Percentiles rank a stretch among this genome's conserved stretches.
Evolutionary conservation across 1,140 invertebrate genomes (phyloP).

Genomic region (Lordiphosa collinella): DNA sequence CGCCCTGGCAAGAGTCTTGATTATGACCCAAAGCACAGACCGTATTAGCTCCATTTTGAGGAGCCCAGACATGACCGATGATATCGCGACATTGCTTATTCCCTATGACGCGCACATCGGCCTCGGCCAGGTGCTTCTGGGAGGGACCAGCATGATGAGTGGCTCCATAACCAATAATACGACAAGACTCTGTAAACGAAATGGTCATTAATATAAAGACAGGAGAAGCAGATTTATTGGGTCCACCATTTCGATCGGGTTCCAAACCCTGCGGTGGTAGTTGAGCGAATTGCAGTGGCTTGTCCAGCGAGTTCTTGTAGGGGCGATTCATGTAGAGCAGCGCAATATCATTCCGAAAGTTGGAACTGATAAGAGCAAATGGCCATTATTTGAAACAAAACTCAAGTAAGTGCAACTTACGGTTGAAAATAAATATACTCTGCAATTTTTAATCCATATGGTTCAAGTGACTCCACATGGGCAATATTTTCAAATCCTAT

Average conservation of each 20-base stretch:
- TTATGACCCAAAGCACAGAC: conserved; percentile 67
- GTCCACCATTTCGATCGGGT: conserved; percentile 49
- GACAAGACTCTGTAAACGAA: conserved; percentile 41
- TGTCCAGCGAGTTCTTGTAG: conserved; percentile 17
- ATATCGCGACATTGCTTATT: conserved; percentile 58
- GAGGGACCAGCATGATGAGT: conserved; percentile 54
- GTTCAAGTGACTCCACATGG: conserved; percentile 37
- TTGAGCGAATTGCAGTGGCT: conserved; percentile 40
- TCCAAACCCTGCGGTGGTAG: conserved; percentile 55
- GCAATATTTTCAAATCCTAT: conserved; percentile 64
- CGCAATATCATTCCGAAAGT: conserved; percentile 70
- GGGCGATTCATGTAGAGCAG: conserved; percentile 41
- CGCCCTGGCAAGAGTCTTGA: conserved; percentile 74
- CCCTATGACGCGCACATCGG: conserved; percentile 56
- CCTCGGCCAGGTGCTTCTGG: conserved; percentile 56
- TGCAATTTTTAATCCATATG: conserved; percentile 47
- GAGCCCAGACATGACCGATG: conserved; percentile 72
- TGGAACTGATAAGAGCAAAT: conserved; percentile 34
- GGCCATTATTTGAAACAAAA: conserved; percentile 29
- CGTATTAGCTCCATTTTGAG: conserved; percentile 61
- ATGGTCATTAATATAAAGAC: background rate
- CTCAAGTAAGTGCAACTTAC: conserved; percentile 36
- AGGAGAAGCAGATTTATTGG: background rate
- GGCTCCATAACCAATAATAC: conserved; percentile 74
- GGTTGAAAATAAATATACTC: conserved; percentile 75